A percentile compares a stretch with the other conserved stretches of the same genome.
These are phyloP conservation scores for Scleropages formosus DNA, from an alignment of 2,797 vertebrate species.

Conservation along the genomic window DNA sequence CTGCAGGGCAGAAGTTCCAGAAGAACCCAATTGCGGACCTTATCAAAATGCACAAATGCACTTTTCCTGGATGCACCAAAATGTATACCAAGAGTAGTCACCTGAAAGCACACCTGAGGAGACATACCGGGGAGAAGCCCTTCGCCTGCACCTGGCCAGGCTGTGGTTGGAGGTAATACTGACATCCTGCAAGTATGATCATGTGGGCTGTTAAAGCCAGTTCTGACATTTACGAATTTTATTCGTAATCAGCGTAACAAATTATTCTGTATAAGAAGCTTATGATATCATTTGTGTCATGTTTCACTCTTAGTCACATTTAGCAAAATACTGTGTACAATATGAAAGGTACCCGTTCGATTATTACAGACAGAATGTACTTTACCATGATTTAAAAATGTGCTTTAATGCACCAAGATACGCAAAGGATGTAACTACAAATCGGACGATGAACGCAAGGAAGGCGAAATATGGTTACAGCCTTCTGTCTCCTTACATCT, in stretches of 20 bases:
- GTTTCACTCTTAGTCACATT: no score
- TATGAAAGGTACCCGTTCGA: no score
- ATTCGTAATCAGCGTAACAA: background rate
- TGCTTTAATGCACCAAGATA: no score
- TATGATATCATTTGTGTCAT: no score
- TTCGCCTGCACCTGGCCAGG: slow-evolving; percentile 94
- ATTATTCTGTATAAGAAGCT: no score
- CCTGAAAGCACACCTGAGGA: slow-evolving; percentile 91
- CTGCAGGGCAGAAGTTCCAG: slow-evolving; percentile 87
- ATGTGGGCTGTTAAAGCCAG: background rate
- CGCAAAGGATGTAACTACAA: no score
- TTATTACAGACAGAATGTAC: no score
- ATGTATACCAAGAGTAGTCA: slow-evolving; percentile 99
- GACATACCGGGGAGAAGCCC: slow-evolving; percentile 95
- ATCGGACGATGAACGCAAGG: no score
- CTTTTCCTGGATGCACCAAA: slow-evolving; percentile 91
- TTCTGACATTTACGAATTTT: background rate
- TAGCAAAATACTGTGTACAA: no score
- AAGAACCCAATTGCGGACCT: slow-evolving; percentile 91
- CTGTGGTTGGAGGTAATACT: slow-evolving; percentile 93
- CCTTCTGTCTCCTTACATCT: no score
- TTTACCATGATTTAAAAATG: no score
- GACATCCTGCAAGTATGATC: background rate
- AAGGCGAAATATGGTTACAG: no score
- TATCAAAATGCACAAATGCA: slow-evolving; percentile 97